Conservation (phyloP, 2,113 vertebrate genomes). For the Aix galericulata region DNA sequence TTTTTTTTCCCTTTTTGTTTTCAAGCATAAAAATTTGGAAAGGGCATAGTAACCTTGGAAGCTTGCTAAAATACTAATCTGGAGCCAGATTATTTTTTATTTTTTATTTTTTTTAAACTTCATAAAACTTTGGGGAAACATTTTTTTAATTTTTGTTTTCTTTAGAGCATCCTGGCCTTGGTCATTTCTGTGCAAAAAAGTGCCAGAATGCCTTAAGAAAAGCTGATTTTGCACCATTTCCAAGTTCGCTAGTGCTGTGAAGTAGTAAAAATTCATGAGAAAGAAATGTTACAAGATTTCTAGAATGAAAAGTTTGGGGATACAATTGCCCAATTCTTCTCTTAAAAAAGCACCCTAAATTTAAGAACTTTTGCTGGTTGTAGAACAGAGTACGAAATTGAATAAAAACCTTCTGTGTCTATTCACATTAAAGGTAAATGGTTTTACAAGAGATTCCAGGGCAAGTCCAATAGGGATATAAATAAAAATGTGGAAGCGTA, state of each 20-base stretch:
- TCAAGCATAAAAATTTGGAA: not conserved
- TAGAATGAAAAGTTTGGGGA: not conserved
- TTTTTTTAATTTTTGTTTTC: not conserved
- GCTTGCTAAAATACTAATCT: not conserved
- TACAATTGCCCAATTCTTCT: not conserved
- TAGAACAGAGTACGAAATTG: accelerated
- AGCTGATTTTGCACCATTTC: not conserved
- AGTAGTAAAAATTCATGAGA: not conserved
- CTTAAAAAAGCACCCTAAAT: not conserved
- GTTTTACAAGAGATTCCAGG: not conserved
- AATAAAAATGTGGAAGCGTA: not conserved
- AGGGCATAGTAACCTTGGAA: not conserved
- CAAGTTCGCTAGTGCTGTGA: not conserved
- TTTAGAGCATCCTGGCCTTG: not conserved
- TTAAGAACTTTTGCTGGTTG: not conserved
- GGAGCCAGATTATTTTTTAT: not conserved
- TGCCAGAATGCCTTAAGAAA: not conserved
- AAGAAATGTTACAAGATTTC: not conserved
- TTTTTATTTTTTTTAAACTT: not conserved
- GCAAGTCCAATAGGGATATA: not conserved
- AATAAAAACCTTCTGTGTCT: not conserved
- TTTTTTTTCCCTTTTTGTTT: not conserved
- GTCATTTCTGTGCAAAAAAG: not conserved
- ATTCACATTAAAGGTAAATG: not conserved
- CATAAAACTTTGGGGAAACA: not conserved